phyloP scores from a whole-genome alignment of 2,888 invertebrate species.

The Electrophaes corylata region DNA sequence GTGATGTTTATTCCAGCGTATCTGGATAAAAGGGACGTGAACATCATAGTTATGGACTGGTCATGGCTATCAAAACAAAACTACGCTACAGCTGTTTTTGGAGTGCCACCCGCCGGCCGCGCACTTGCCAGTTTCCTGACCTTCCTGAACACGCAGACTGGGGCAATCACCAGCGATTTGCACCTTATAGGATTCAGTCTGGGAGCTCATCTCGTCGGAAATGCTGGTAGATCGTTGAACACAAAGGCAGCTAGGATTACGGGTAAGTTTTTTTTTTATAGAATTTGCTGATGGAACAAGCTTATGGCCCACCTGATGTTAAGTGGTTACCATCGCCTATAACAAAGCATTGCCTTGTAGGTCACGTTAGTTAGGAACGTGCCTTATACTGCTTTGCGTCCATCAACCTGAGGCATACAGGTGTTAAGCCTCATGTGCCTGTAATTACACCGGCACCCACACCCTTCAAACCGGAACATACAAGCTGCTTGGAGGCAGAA shows the following conservation, averaged over 20 bases:
- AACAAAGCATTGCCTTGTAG: no score
- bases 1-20: slow-evolving; percentile 17
- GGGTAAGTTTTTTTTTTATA: no score
- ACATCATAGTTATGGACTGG: slow-evolving; percentile 36
- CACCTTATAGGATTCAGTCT: slow-evolving; percentile 65
- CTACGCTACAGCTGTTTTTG: slow-evolving; percentile 23
- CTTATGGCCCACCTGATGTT: no score
- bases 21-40: slow-evolving; percentile 20
- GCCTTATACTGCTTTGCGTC: no score
- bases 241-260: slow-evolving; percentile 54
- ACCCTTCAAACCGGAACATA: no score
- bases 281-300: no score
- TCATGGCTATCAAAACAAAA: slow-evolving; percentile 11
- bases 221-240: slow-evolving; percentile 50
- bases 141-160: slow-evolving; percentile 12
- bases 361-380: no score
- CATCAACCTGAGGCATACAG: no score
- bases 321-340: no score
- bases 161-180: slow-evolving; percentile 27
- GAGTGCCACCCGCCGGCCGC: slow-evolving; percentile 16
- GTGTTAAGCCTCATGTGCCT: no score
- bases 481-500: no score
- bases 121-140: slow-evolving; percentile 25
- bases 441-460: no score
- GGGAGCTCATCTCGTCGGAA: slow-evolving; percentile 64